Evolutionary conservation across 2,888 invertebrate genomes (phyloP).

Genomic region (Tholera decimalis): DNA sequence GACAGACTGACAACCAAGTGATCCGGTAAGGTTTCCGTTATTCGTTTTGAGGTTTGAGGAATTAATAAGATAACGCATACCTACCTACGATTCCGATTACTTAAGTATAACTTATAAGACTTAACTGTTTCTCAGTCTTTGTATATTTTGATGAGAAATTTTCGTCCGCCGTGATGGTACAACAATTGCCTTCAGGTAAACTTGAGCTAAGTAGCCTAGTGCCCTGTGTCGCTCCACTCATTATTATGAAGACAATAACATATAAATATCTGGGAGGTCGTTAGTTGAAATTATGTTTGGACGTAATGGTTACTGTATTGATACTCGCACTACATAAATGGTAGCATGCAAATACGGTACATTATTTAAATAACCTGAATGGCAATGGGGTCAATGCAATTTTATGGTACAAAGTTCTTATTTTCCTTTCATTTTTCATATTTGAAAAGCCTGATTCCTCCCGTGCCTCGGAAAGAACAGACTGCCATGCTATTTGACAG

Average conservation of each 20-base stretch:
- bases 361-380: slow-evolving; percentile 5
- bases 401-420: not conserved
- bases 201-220: slow-evolving; percentile 11
- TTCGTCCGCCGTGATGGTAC: not conserved
- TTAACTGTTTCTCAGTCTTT: too few species aligned
- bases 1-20: too few species aligned
- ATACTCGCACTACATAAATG: not conserved
- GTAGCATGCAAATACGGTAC: not conserved
- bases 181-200: slow-evolving; percentile 4
- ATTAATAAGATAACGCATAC: too few species aligned
- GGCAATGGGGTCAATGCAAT: not conserved
- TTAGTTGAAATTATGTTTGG: slow-evolving; percentile 14
- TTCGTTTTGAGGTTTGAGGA: too few species aligned
- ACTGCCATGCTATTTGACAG: too few species aligned
- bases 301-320: not conserved
- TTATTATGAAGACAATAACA: slow-evolving; percentile 32
- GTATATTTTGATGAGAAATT: too few species aligned
- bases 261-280: slow-evolving; percentile 29
- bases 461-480: too few species aligned
- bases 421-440: not conserved
- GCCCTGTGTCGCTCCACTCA: slow-evolving; percentile 3
- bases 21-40: too few species aligned
- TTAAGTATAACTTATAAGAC: too few species aligned
- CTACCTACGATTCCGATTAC: too few species aligned
- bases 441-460: not conserved